phyloP scores from a whole-genome alignment of 2,113 vertebrate species.

The Grammomys dolichurus region DNA sequence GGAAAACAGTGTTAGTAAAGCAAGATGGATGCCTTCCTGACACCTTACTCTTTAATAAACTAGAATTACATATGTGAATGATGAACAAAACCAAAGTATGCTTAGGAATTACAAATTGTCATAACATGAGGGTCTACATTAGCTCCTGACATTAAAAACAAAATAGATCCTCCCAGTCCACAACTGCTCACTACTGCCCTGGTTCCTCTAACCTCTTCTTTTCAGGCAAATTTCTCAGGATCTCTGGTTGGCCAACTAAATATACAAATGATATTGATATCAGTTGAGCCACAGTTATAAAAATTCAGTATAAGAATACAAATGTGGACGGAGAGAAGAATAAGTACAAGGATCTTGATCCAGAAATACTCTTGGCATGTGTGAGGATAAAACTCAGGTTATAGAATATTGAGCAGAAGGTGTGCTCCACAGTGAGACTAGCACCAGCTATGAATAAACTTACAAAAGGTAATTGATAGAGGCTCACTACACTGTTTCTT shows the following conservation, averaged over 20 bases:
- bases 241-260: background rate
- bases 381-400: background rate
- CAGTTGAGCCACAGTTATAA: background rate
- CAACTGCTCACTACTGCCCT: background rate
- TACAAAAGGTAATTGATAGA: background rate
- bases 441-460: background rate
- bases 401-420: background rate
- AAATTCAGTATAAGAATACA: background rate
- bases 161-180: background rate
- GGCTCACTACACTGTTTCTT: background rate
- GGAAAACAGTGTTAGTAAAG: background rate
- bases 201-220: background rate
- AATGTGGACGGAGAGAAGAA: background rate
- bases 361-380: background rate
- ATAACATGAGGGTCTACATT: background rate
- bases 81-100: background rate
- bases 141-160: background rate
- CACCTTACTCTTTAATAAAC: background rate
- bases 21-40: background rate
- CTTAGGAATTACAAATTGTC: background rate
- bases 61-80: background rate
- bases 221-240: background rate
- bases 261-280: background rate
- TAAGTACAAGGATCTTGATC: background rate
- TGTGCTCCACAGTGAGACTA: background rate